Base-by-base conservation (phyloP, 2,113 vertebrate genomes). In the Lamprotornis superbus region DNA sequence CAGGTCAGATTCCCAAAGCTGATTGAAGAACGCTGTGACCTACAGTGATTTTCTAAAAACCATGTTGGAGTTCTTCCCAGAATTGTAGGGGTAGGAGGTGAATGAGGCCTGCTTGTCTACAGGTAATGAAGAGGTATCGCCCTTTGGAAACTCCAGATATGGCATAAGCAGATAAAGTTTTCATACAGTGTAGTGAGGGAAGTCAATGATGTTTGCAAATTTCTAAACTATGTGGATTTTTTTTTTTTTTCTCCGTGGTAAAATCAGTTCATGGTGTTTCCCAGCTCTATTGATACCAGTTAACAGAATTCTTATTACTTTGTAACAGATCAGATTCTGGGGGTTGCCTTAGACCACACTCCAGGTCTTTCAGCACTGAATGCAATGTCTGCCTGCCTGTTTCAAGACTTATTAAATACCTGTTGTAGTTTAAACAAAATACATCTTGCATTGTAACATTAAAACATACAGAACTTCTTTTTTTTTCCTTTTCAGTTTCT, bases 391-490 rank as follows among this genome's bases (percentile, higher is more conserved):
- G 3, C 22, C 27, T 35, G 8, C 7, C 11, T 30, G 5, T 5
- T 71, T 79, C 14, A 57, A 70, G 44, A 21, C 4, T 33, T 11
- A 3, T 10, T 49, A 31, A 14, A 15, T 15, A 5, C 5, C 4
- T 27, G 22, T 5, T 15, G 10, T 9, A 31, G 4, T 64, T 87
- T 40, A 27, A 71, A 11, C 12, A 33, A 53, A 78, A 46, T 12
- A 13, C 3, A 2, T 28, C 27, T 15, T 46, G 7, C 15, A 39
- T 13, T 52, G 7, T 35, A 42, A 60, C 3, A 7, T 21, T 40
- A 6, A 27, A 52, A 31, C 0, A 4, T 10, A 55, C 5, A 46
- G 7, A 4, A 15, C 0, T 5, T 24, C 4, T 28, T 13, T 24
- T 5, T 28, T 13, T 12, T 12, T 1, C 9, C 14, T 15, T 24